Base-by-base conservation (phyloP, 37 sponge, comb jelly and placozoan species). In the Dysidea cf. avara region DNA sequence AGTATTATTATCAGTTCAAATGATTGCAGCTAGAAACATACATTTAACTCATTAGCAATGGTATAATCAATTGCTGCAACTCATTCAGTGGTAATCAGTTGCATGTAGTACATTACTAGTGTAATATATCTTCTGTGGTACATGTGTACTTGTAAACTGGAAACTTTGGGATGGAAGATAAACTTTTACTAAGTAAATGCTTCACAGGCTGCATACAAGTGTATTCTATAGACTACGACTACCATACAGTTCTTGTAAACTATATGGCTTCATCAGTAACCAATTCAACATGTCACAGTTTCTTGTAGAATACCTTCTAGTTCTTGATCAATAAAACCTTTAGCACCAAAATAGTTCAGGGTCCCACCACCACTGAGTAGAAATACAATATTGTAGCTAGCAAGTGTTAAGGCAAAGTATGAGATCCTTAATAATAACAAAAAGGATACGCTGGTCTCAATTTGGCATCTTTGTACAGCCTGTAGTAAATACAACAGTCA, bases 341-440 rank as follows among this genome's bases (percentile, higher is more conserved):
- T 92, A 35, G 94, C 86, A 16, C 94, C 94, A 85, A 87, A 90
- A 46, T 83, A 96, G 76, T 90, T 83, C 50, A 96, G 73, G 29
- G 89, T 89, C 3, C 91, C 94, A 21, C 83, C 97, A 14, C 94
- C 90, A 53, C 81, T 83, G 32, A 93, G 56, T 0, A 96, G 63
- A 52, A 96, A 96, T 0, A 96, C 24, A 0, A 96, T 48, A 38
- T 96, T 89, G 76, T 81, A 89, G 30, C 77, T 75, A 76, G 12
- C 40, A 2, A 1, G 18, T 30, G 68, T 39, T 40, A 46, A 47
- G 68, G 68, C 29, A 28, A 20, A 67, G 17, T 38, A 20, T 37
- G 7, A 64, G 29, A 24, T 64, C 48, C 7, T 9, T 16, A 6
- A 31, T 21, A 64, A 22, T 28, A 64, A 24, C 47, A 32, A 40